A percentile compares a stretch with the other conserved stretches of the same genome.
Evolutionary conservation across 2,113 vertebrate genomes (phyloP).

Genomic region (Stictonetta naevosa): DNA sequence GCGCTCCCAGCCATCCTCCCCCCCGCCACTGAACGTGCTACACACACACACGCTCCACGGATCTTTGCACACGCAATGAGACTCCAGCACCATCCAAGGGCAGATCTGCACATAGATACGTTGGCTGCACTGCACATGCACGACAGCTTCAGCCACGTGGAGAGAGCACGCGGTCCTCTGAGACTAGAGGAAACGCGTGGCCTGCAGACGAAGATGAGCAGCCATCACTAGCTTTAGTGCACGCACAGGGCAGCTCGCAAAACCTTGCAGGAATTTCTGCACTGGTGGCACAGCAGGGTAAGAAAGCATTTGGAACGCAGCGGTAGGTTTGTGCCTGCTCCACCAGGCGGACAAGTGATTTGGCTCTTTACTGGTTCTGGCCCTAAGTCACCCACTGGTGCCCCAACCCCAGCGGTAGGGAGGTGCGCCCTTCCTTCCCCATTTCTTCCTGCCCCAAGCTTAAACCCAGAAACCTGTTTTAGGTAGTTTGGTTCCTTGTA

Average conservation of each 20-base stretch:
- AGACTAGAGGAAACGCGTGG: not conserved
- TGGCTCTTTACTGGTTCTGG: not conserved
- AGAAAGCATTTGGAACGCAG: not conserved
- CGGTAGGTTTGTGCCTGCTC: not conserved
- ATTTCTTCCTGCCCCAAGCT: not conserved
- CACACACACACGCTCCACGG: not conserved
- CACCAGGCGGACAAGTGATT: not conserved
- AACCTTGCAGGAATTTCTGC: not conserved
- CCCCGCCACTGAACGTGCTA: not conserved
- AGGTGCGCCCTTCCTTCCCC: not conserved
- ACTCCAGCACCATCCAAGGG: not conserved
- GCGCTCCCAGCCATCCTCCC: not conserved
- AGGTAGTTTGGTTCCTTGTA: not conserved
- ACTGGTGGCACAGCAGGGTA: not conserved
- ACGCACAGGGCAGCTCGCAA: not conserved
- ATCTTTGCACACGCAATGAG: not conserved
- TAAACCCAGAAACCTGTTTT: not conserved
- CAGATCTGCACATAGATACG: not conserved
- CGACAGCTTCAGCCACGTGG: not conserved
- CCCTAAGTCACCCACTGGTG: not conserved
- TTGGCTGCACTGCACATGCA: accelerated
- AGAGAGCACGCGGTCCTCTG: not conserved
- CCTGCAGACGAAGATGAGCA: not conserved
- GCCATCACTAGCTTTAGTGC: not conserved
- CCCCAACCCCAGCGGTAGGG: not conserved